Base-by-base conservation (phyloP, 2,888 invertebrate species). In the Aphidoletes aphidimyza region DNA sequence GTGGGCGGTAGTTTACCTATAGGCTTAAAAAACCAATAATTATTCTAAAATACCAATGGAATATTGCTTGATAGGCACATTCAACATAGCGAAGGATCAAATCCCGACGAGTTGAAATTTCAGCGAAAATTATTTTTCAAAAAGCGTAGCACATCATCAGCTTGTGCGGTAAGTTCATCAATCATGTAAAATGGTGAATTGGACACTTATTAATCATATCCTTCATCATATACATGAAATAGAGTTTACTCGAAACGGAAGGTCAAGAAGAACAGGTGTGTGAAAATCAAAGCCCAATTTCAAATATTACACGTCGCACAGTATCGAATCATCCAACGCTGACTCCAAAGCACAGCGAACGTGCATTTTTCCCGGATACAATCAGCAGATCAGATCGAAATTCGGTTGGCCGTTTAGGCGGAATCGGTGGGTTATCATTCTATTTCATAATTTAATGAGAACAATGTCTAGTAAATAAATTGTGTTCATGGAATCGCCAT, bases 71-170 rank as follows among this genome's bases (percentile, higher is more conserved):
- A 5, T 85, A 95, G 95, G 85, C 95, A 95, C 86, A 93, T 95
- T 86, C 93, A 94, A 85, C 94, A 94, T 84, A 89, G 92, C 9
- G 93, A 93, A n/a, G 91, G 92, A 0, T 93, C 93, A 85, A 92
- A 92, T 93, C 93, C 45, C 94, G 93, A 87, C 93, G 93, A 0
- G 92, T 94, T 5, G 96, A 96, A 93, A 85, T 93, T 93, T 17
- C 92, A 94, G 85, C 93, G 96, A 87, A 97, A 97, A 88, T 92
- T 95, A 85, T 92, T 96, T 0, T 95, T 97, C 87, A 97, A 97
- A 88, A 97, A 97, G 88, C 91, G 96, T 86, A 96, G 96, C 88
- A 95, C 96, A 0, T 96, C 96, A 0, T 96, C 96, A 0, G 95
- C 96, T 19, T 96, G 96, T 87, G 95, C 96, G 84, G 94, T 94